phyloP scores from a whole-genome alignment of 2,888 invertebrate genomes.

The Epinotia brunnichana region DNA sequence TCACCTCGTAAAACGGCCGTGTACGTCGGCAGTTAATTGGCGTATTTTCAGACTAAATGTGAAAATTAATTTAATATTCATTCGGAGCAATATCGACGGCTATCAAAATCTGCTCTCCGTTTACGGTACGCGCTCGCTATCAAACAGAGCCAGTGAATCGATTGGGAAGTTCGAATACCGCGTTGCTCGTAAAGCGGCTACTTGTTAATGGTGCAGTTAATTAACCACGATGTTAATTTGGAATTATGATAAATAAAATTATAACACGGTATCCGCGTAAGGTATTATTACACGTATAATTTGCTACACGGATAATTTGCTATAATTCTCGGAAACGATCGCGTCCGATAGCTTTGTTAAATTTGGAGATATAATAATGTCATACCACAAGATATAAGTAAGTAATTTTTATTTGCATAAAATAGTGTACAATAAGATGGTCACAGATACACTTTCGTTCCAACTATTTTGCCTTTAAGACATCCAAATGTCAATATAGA shows the following conservation, averaged over 20 bases:
- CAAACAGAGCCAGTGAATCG: constrained; percentile 28
- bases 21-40: constrained; percentile 65
- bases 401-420: too few species aligned
- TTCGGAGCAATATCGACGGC: constrained; percentile 60
- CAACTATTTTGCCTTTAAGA: too few species aligned
- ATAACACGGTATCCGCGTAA: not conserved
- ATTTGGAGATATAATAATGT: not conserved
- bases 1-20: constrained; percentile 66
- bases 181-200: not conserved
- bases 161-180: constrained; percentile 8
- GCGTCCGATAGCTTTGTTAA: not conserved
- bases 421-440: too few species aligned
- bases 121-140: constrained; percentile 47
- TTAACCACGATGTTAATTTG: constrained; percentile 19
- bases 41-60: constrained; percentile 66
- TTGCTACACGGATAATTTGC: not conserved
- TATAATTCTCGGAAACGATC: not conserved
- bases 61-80: constrained; percentile 71
- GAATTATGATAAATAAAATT: constrained; percentile 22
- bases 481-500: too few species aligned
- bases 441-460: too few species aligned
- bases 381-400: too few species aligned
- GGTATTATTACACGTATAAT: not conserved
- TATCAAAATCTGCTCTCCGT: constrained; percentile 60
- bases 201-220: constrained; percentile 9